Percentiles rank a stretch among this genome's conserved stretches.
Evolutionary conservation across 92 coral and sea anemone genomes (phyloP).

Genomic region (Epizoanthus fatuus): DNA sequence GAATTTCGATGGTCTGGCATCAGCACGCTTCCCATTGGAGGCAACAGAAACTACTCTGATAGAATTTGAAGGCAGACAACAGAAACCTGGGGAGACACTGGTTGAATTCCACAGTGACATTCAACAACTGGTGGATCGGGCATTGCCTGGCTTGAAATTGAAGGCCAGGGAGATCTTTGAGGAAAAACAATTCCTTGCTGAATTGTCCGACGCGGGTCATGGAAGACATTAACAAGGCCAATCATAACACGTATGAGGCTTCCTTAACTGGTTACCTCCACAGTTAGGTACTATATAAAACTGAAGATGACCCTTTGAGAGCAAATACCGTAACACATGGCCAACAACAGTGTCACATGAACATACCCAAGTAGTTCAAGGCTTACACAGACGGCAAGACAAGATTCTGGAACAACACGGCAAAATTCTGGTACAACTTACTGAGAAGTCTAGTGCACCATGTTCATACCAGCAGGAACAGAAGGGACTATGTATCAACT

Average conservation of each 20-base stretch:
- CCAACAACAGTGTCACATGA: not conserved
- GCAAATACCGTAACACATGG: no score
- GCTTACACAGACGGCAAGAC: not conserved
- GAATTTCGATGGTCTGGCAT: not conserved
- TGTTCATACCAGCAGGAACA: not conserved
- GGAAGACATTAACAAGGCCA: not conserved
- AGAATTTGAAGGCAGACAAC: not conserved
- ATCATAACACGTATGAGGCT: not conserved
- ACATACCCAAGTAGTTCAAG: not conserved
- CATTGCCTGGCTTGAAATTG: not conserved
- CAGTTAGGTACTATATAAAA: not conserved
- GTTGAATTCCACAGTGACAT: slow-evolving; percentile 12
- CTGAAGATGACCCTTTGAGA: not conserved
- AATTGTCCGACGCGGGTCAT: not conserved
- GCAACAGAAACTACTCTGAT: slow-evolving; percentile 4
- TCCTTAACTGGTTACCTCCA: no score
- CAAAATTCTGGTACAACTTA: not conserved
- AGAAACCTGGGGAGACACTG: not conserved
- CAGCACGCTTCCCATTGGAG: not conserved
- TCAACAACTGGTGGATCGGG: not conserved
- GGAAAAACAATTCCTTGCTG: slow-evolving; percentile 6
- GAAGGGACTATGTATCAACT: not conserved
- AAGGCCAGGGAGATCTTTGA: slow-evolving; percentile 19
- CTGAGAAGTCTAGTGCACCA: not conserved
- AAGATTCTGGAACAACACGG: slow-evolving; percentile 1